Percentiles rank a stretch among this genome's conserved stretches.
phyloP scores from a whole-genome alignment of 1,140 invertebrate genomes.

The Drosophila eugracilis region DNA sequence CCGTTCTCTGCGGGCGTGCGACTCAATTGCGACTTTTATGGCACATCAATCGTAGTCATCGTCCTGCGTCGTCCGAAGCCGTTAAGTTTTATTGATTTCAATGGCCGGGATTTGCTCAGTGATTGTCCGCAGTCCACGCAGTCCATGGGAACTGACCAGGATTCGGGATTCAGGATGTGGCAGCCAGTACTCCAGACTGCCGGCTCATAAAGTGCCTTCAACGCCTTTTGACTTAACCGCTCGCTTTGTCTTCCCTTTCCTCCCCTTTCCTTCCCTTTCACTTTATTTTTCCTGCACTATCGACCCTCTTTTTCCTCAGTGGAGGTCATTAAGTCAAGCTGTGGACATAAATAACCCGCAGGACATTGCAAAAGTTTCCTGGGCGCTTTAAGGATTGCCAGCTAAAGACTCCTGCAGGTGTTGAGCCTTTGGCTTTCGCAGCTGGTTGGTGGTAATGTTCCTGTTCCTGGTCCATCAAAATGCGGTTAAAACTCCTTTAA shows the following conservation, averaged over 20 bases:
- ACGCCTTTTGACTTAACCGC: slow-evolving; percentile 80
- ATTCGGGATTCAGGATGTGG: slow-evolving; percentile 23
- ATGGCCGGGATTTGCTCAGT: slow-evolving; percentile 77
- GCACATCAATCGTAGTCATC: slow-evolving; percentile 73
- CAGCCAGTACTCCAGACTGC: slow-evolving; percentile 19
- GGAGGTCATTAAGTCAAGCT: slow-evolving; percentile 78
- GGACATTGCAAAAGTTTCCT: slow-evolving; percentile 55
- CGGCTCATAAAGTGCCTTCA: slow-evolving; percentile 80
- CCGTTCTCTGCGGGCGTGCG: slow-evolving; percentile 69
- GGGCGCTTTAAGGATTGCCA: slow-evolving; percentile 50
- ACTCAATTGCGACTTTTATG: slow-evolving; percentile 82
- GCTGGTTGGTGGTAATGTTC: slow-evolving; percentile 20
- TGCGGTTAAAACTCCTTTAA: slow-evolving; percentile 31
- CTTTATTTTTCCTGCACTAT: slow-evolving; percentile 28
- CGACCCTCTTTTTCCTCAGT: slow-evolving; percentile 16
- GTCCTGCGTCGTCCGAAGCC: slow-evolving; percentile 53
- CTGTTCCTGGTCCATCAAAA: slow-evolving; percentile 36
- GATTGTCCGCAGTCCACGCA: slow-evolving; percentile 57
- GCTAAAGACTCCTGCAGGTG: slow-evolving; percentile 42
- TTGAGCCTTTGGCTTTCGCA: slow-evolving; percentile 45
- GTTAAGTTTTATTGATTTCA: slow-evolving; percentile 84
- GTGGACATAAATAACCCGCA: slow-evolving; percentile 70
- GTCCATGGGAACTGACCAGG: slow-evolving; percentile 26
- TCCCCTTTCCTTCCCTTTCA: background rate
- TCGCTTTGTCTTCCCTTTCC: slow-evolving; percentile 70